Evolutionary conservation across 2,888 invertebrate species (phyloP).

Genomic region (Stramonita haemastoma): DNA sequence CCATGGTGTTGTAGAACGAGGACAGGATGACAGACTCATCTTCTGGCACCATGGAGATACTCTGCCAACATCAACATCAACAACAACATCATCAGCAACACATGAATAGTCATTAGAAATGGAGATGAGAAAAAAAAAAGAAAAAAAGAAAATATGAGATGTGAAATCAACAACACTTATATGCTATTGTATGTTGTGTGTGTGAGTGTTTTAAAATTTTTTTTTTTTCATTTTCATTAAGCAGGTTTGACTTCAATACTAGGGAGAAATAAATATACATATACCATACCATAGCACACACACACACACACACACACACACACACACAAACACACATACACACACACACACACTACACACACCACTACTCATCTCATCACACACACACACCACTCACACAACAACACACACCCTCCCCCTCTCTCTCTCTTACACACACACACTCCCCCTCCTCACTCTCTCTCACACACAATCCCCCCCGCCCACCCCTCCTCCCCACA

Average conservation of each 20-base stretch:
- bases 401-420: not conserved
- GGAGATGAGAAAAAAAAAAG: too few relatives aligned
- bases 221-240: too few relatives aligned
- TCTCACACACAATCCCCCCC: not conserved
- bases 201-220: too few relatives aligned
- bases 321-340: not conserved
- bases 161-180: too few relatives aligned
- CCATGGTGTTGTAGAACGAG: slow-evolving; percentile 91
- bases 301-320: not conserved
- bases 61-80: slow-evolving; percentile 59
- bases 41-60: slow-evolving; percentile 83
- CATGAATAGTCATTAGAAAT: not conserved
- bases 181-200: too few relatives aligned
- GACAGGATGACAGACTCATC: slow-evolving; percentile 96
- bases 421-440: too few relatives aligned
- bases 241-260: too few relatives aligned
- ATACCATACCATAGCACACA: not conserved
- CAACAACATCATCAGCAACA: not conserved
- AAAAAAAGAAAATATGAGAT: too few relatives aligned
- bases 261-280: not conserved
- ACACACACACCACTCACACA: not conserved
- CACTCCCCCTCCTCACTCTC: not conserved
- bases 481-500: too few relatives aligned
- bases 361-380: too few relatives aligned
- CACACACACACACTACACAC: too few relatives aligned